A percentile compares a stretch with the other conserved stretches of the same genome.
Evolutionary conservation across 2,113 vertebrate genomes (phyloP).

Genomic region (Ptilorrhoa leucosticta): DNA sequence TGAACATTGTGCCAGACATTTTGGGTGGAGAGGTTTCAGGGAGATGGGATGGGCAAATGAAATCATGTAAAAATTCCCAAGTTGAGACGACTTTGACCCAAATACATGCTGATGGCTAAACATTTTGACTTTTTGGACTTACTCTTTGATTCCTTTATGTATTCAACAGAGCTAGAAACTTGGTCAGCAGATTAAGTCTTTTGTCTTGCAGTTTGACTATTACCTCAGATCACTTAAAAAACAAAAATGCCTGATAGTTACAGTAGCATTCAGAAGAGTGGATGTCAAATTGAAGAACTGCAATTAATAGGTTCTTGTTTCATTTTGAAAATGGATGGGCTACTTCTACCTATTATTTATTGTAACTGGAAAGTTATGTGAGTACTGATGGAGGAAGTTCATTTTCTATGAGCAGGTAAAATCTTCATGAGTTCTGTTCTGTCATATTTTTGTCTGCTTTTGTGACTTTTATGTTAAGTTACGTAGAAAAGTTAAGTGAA

Average conservation of each 20-base stretch:
- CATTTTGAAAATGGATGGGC: background rate
- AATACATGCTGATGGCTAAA: background rate
- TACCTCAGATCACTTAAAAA: background rate
- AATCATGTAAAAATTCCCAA: background rate
- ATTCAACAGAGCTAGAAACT: background rate
- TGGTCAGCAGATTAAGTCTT: background rate
- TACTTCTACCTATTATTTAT: background rate
- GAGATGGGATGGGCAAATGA: background rate
- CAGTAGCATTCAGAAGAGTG: background rate
- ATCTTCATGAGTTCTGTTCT: background rate
- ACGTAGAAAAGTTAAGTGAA: background rate
- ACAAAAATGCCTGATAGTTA: background rate
- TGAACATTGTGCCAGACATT: too few relatives aligned
- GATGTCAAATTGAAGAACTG: background rate
- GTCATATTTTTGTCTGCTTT: background rate
- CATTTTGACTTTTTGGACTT: background rate
- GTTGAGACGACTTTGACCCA: fast-evolving
- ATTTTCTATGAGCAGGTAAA: background rate
- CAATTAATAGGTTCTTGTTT: background rate
- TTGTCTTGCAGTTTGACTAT: background rate
- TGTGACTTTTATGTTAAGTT: background rate
- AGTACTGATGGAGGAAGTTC: background rate
- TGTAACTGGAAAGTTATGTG: background rate
- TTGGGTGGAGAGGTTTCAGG: background rate
- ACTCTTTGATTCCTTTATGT: background rate